These are phyloP conservation scores for Mesorhabditis spiculigera DNA, from an alignment of 2,888 invertebrate species.

Conservation along the genomic window DNA sequence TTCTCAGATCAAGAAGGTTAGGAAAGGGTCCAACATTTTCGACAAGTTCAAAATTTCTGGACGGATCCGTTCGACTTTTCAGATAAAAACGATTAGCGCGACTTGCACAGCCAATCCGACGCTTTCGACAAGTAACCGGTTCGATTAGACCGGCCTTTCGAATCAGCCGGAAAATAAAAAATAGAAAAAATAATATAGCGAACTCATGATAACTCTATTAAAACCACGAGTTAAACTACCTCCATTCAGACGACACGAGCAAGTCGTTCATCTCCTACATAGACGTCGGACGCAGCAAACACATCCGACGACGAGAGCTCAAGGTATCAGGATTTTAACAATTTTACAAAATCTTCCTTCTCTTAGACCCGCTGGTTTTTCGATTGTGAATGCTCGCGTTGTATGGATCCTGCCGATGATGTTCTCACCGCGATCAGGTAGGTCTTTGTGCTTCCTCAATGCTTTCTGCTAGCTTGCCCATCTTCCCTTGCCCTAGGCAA, in stretches of 20 bases:
- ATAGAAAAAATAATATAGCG: too few relatives aligned
- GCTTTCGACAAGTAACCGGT: too few relatives aligned
- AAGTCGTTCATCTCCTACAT: constrained; percentile 53
- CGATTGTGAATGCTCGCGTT: constrained; percentile 51
- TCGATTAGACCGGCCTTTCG: constrained; percentile 10
- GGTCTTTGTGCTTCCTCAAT: background rate
- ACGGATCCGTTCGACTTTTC: too few relatives aligned
- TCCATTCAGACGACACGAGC: constrained; percentile 11
- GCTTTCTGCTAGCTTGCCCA: too few relatives aligned
- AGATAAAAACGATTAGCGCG: too few relatives aligned
- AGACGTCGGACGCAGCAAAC: constrained; percentile 54
- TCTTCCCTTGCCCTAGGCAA: too few relatives aligned
- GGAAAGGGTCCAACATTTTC: too few relatives aligned
- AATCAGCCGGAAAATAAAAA: background rate
- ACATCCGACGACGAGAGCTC: constrained; percentile 29
- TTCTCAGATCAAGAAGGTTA: too few relatives aligned
- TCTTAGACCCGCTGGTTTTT: constrained; percentile 43
- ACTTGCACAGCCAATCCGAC: too few relatives aligned
- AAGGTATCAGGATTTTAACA: constrained; percentile 19
- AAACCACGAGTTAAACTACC: too few relatives aligned
- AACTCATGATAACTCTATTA: too few relatives aligned
- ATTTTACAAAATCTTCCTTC: constrained; percentile 6
- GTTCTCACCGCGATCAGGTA: constrained; percentile 44
- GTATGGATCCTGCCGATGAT: constrained; percentile 51
- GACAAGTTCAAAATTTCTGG: too few relatives aligned